These are phyloP conservation scores for Dysdera silvatica DNA, from an alignment of 1,140 invertebrate genomes.

Conservation along the genomic window DNA sequence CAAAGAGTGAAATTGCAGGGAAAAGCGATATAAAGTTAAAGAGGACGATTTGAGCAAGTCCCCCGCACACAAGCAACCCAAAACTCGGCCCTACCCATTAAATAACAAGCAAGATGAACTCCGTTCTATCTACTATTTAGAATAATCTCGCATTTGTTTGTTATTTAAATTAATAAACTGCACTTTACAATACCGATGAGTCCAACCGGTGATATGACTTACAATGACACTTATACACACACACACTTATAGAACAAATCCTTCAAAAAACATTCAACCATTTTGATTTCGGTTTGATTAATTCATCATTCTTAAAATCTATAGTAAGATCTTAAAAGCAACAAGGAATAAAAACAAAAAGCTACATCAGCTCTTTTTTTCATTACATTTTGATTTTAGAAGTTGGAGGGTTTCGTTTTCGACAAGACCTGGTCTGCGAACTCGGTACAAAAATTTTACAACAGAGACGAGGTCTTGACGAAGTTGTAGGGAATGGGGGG, in stretches of 20 bases:
- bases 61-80: no score
- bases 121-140: no score
- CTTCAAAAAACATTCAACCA: slow-evolving; percentile 27
- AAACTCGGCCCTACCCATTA: no score
- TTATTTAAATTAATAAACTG: slow-evolving; percentile 12
- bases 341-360: slow-evolving; percentile 29
- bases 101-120: no score
- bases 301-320: slow-evolving; percentile 24
- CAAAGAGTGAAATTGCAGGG: no score
- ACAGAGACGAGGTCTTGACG: slow-evolving; percentile 21
- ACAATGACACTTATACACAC: slow-evolving; percentile 28
- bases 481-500: no score
- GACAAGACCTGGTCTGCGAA: slow-evolving; percentile 16
- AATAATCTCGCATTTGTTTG: no score
- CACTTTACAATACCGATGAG: slow-evolving; percentile 25
- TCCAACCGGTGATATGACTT: slow-evolving; percentile 29
- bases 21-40: no score
- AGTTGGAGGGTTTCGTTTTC: slow-evolving; percentile 10
- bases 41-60: no score
- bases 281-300: slow-evolving; percentile 27
- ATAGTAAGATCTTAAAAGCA: slow-evolving; percentile 24
- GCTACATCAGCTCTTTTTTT: slow-evolving; percentile 8
- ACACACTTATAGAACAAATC: slow-evolving; percentile 20
- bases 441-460: slow-evolving; percentile 25
- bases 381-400: slow-evolving; percentile 24